These are phyloP conservation scores for Colinus virginianus DNA, from an alignment of 2,113 vertebrate species.

Conservation along the genomic window DNA sequence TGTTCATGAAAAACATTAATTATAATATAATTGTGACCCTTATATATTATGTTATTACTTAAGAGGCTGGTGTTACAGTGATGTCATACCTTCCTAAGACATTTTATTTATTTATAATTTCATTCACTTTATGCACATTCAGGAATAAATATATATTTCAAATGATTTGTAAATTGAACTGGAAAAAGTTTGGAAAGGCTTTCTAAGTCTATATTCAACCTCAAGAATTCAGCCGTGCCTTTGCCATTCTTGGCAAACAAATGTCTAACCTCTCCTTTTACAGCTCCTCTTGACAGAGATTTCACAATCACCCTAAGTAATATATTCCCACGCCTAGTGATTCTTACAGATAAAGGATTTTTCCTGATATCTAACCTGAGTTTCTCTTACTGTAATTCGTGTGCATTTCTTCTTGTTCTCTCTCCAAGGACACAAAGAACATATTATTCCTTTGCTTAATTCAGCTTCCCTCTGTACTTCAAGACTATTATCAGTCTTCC, in stretches of 20 bases:
- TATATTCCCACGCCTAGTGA: background rate
- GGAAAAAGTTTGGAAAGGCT: background rate
- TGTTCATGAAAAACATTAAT: background rate
- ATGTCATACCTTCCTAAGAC: background rate
- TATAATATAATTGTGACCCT: background rate
- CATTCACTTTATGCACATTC: background rate
- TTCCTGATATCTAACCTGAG: constrained; percentile 20
- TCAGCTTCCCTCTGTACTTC: background rate
- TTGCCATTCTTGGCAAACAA: background rate
- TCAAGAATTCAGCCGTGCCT: background rate
- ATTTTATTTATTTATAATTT: background rate
- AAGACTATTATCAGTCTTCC: constrained; percentile 30
- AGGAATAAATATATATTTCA: background rate
- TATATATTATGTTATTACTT: background rate
- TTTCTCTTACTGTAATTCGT: background rate
- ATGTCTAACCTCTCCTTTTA: background rate
- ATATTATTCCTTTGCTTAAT: background rate
- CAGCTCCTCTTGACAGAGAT: background rate
- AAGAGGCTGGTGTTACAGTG: background rate
- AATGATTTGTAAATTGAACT: background rate
- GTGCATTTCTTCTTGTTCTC: background rate
- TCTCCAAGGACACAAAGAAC: constrained; percentile 25
- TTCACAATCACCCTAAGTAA: constrained; percentile 10
- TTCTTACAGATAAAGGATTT: constrained; percentile 2
- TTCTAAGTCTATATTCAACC: background rate